These are phyloP conservation scores for Epiblema foenella DNA, from an alignment of 2,888 invertebrate genomes.

Conservation along the genomic window DNA sequence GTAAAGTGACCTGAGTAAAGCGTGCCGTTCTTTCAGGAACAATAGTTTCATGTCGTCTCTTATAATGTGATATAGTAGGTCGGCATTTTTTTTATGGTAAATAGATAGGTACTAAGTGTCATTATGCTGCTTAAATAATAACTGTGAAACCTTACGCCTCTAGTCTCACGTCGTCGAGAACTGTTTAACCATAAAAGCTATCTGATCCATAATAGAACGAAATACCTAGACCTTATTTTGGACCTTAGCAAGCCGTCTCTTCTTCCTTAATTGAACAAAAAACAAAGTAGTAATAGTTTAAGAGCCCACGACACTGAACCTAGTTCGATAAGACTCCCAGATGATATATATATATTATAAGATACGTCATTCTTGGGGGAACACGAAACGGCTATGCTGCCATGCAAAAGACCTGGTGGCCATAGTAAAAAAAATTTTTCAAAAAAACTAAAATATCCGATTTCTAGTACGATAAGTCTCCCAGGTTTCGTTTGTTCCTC, in stretches of 20 bases:
- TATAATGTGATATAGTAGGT: not conserved
- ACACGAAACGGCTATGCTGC: too few relatives aligned
- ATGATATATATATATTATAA: too few relatives aligned
- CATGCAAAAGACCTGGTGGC: too few relatives aligned
- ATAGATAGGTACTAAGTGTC: not conserved
- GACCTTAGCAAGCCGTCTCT: not conserved
- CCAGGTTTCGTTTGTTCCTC: too few relatives aligned
- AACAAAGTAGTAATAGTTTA: too few relatives aligned
- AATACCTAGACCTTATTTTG: not conserved
- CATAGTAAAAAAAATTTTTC: too few relatives aligned
- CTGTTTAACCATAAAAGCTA: not conserved
- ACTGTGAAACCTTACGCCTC: not conserved
- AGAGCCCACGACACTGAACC: too few relatives aligned
- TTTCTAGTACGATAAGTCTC: too few relatives aligned
- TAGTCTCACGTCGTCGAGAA: not conserved
- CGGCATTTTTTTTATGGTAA: not conserved
- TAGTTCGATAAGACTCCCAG: too few relatives aligned
- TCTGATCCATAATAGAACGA: not conserved
- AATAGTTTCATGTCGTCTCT: constrained; percentile 4
- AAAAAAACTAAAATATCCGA: too few relatives aligned
- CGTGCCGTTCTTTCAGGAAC: constrained; percentile 4
- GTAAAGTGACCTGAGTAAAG: constrained; percentile 35
- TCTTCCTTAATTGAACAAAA: not conserved
- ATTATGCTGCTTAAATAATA: not conserved
- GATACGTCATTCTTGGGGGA: too few relatives aligned